A percentile compares a stretch with the other conserved stretches of the same genome.
These are phyloP conservation scores for Lasioglossum baleicum DNA, from an alignment of 1,140 invertebrate species.

Conservation along the genomic window DNA sequence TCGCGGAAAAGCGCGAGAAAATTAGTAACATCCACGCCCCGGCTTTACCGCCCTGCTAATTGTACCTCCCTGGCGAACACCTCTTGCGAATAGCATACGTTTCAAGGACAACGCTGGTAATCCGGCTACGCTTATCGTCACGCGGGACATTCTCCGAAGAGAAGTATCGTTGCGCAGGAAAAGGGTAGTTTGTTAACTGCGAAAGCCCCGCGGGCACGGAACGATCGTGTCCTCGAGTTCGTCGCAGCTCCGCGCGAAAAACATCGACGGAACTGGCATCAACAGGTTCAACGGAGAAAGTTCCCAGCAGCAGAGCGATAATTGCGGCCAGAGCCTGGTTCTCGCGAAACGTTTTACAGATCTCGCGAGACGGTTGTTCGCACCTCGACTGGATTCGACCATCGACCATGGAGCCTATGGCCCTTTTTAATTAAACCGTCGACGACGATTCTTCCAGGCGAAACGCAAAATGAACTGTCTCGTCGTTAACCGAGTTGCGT, in stretches of 20 bases:
- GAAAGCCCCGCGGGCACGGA: neutral
- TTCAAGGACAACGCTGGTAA: too few species aligned
- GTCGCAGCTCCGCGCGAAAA: neutral
- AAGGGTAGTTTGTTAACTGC: too few species aligned
- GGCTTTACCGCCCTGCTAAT: too few species aligned
- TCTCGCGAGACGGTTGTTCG: conserved; percentile 1
- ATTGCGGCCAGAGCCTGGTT: conserved; percentile 1
- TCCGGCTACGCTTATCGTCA: too few species aligned
- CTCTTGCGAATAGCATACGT: too few species aligned
- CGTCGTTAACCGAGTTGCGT: too few species aligned
- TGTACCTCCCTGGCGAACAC: too few species aligned
- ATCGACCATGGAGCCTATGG: neutral
- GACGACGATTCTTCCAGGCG: too few species aligned
- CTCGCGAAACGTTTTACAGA: conserved; percentile 22
- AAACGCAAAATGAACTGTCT: too few species aligned
- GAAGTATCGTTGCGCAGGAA: too few species aligned
- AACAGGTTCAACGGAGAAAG: conserved; percentile 36
- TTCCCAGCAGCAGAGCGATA: neutral
- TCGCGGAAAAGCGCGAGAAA: neutral
- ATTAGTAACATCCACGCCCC: neutral
- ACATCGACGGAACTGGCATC: conserved; percentile 32
- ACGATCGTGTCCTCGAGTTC: neutral
- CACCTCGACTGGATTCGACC: neutral
- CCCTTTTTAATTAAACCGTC: conserved; percentile 20
- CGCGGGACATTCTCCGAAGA: too few species aligned